Evolutionary conservation across 2,888 invertebrate genomes (phyloP), one percentile per base, ranked within the genome.

Genomic region (Epinotia demarniana): DNA sequence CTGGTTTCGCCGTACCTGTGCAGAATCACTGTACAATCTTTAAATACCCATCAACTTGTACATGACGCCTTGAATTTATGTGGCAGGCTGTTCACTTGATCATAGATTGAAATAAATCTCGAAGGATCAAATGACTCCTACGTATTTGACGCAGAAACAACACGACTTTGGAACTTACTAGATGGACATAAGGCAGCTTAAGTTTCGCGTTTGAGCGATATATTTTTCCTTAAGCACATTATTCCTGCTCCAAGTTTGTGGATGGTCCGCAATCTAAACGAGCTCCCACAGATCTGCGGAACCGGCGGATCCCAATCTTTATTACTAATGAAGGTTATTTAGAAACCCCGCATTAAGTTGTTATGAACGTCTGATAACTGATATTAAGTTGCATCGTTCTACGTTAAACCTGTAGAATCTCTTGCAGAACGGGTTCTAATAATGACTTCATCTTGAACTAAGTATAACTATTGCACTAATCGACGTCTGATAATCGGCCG

Each of bases 261-360:
- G 60, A 66, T 70, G 55, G 13, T 12, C 64, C 33, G 46, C 66
- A 66, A 75, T 75, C 75, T 75, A 75, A 75, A 75, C 72, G 72
- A 67, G 67, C 61, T 58, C 60, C 46, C 60, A 11, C 43, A 75
- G 71, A 75, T 75, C 75, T 71, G 75, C 75, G 27, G 43, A 70
- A 61, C 61, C 27, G 71, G 61, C 39, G 61, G 75, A 75, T 75
- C 43, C n/a, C 55, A 55, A 75, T 75, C 75, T 75, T 75, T 75
- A 75, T 75, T 75, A 75, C 75, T 72, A 75, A 75, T 75, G 75
- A 72, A 67, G 75, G 71, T 75, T 75, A 75, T 75, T 75, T 75
- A 75, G 71, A 62, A 67, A 75, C 75, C 71, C 72, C 67, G 33
- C 75, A 75, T 75, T 72, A 75, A 75, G 71, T 72, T 75, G 75